Evolutionary conservation across 1,140 invertebrate genomes (phyloP).

Genomic region (Drosophila pseudoananassae): DNA sequence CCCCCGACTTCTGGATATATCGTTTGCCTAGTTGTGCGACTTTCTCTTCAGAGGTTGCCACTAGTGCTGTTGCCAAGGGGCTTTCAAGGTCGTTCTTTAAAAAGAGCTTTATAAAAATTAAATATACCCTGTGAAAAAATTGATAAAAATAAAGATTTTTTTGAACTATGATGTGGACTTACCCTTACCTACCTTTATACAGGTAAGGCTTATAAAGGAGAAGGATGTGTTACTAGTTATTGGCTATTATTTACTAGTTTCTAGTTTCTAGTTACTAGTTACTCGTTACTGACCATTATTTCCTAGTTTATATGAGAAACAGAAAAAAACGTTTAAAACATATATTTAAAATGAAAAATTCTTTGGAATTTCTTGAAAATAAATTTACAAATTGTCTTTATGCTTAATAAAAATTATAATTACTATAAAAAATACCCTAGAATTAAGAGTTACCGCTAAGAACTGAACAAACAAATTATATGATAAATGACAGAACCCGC

Average conservation of each 20-base stretch:
- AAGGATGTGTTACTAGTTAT: background rate
- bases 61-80: background rate
- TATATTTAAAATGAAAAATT: no score
- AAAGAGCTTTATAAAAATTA: background rate
- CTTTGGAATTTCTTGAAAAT: no score
- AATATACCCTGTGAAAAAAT: background rate
- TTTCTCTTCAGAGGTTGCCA: background rate
- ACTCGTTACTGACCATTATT: no score
- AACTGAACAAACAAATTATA: background rate
- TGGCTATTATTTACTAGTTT: background rate
- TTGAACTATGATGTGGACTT: no score
- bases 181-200: no score
- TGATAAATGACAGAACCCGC: constrained; percentile 2
- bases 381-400: background rate
- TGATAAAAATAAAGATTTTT: background rate
- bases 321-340: no score
- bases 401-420: background rate
- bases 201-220: no score
- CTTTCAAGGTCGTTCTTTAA: background rate
- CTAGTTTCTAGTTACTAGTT: no score
- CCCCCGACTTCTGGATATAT: background rate
- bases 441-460: background rate
- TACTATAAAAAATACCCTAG: background rate
- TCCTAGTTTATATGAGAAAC: no score
- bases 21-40: background rate